These are phyloP conservation scores for Macrosiphum euphorbiae DNA, from an alignment of 2,888 invertebrate species.

Conservation along the genomic window DNA sequence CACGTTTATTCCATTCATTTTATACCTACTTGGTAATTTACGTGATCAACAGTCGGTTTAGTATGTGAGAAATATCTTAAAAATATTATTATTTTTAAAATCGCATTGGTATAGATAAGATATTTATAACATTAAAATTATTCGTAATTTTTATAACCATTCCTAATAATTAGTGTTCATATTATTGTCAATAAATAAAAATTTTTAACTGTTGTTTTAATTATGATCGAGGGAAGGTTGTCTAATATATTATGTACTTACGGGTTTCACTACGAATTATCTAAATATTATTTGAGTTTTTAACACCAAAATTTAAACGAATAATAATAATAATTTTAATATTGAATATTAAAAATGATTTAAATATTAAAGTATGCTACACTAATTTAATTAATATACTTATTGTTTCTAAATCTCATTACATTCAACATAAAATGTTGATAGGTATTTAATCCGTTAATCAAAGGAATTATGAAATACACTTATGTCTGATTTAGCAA, in stretches of 20 bases:
- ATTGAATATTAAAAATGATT: not conserved
- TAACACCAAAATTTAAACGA: not conserved
- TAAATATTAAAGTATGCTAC: not conserved
- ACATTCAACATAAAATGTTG: not conserved
- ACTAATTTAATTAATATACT: not conserved
- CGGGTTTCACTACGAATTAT: not conserved
- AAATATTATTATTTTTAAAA: not conserved
- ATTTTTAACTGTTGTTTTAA: not conserved
- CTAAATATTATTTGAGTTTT: not conserved
- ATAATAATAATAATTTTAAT: not conserved
- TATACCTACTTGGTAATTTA: not conserved
- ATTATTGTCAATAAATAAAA: too few relatives aligned
- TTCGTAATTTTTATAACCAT: too few relatives aligned
- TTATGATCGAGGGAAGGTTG: not conserved
- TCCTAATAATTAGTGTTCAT: too few relatives aligned
- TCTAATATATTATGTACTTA: not conserved
- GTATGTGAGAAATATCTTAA: not conserved
- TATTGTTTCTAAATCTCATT: not conserved
- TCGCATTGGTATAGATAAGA: too few relatives aligned
- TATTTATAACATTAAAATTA: too few relatives aligned
- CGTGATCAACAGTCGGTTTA: not conserved
- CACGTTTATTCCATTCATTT: not conserved
- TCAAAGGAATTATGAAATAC: not conserved
- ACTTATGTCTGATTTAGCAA: not conserved
- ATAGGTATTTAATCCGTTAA: not conserved